Evolutionary conservation across 2,113 vertebrate genomes (phyloP).

Genomic region (Halichoeres trimaculatus): DNA sequence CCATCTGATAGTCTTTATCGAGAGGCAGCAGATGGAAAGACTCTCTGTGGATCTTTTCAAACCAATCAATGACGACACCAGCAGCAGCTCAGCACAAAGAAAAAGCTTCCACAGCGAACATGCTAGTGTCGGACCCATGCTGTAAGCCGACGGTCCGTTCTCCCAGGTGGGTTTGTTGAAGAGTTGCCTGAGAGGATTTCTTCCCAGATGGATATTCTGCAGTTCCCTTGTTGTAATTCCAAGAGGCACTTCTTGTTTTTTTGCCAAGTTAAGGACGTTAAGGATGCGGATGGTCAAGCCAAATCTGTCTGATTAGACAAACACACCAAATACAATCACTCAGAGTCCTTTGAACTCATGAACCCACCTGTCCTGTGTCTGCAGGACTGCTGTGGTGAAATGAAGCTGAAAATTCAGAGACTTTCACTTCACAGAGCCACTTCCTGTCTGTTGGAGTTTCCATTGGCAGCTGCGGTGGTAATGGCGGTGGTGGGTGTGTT

Average conservation of each 20-base stretch:
- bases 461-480: slow-evolving; percentile 42
- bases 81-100: slow-evolving; percentile 1
- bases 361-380: not conserved
- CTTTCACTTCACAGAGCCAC: slow-evolving; percentile 59
- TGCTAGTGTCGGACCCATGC: slow-evolving; percentile 7
- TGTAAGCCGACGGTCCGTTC: not conserved
- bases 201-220: not conserved
- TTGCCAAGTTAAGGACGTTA: slow-evolving; percentile 20
- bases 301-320: not conserved
- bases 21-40: not conserved
- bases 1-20: not conserved
- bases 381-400: not conserved
- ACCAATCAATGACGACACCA: slow-evolving; percentile 3
- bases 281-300: not conserved
- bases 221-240: not conserved
- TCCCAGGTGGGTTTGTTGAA: not conserved
- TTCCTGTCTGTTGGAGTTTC: slow-evolving; percentile 60
- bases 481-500: slow-evolving; percentile 78
- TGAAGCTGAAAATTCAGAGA: not conserved
- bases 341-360: not conserved
- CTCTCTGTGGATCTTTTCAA: slow-evolving; percentile 11
- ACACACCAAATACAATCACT: slow-evolving; percentile 13
- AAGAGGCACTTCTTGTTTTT: slow-evolving; percentile 57
- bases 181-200: not conserved
- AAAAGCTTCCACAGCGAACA: slow-evolving; percentile 21